A percentile compares a stretch with the other conserved stretches of the same genome.
Conservation (phyloP, 2,113 vertebrate genomes). For the Arvicanthis niloticus region DNA sequence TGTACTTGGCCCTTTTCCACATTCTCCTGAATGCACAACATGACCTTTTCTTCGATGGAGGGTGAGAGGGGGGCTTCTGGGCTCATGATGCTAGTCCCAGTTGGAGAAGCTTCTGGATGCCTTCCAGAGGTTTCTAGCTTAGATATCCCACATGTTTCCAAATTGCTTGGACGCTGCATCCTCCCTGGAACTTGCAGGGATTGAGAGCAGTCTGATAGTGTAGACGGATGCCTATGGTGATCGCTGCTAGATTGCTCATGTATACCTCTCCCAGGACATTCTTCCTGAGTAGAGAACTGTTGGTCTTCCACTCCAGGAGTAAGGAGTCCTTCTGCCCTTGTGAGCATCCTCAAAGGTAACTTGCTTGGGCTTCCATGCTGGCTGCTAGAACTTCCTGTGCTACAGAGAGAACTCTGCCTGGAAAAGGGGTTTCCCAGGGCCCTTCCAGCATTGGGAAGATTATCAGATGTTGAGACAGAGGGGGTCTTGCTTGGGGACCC, state of each 20-base stretch:
- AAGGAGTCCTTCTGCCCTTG: slow-evolving; percentile 82
- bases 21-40: slow-evolving; percentile 96
- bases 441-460: slow-evolving; percentile 66
- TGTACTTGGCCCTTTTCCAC: slow-evolving; percentile 93
- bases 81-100: neutral
- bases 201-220: slow-evolving; percentile 74
- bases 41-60: slow-evolving; percentile 97
- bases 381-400: slow-evolving; percentile 82
- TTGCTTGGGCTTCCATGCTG: slow-evolving; percentile 88
- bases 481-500: slow-evolving; percentile 85
- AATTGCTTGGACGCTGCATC: slow-evolving; percentile 70
- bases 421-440: slow-evolving; percentile 74
- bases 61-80: slow-evolving; percentile 82
- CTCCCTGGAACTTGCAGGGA: slow-evolving; percentile 78
- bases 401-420: slow-evolving; percentile 86
- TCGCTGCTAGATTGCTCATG: slow-evolving; percentile 81
- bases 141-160: slow-evolving; percentile 82
- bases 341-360: slow-evolving; percentile 83
- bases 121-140: slow-evolving; percentile 85
- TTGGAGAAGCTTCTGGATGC: slow-evolving; percentile 65
- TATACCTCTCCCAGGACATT: slow-evolving; percentile 68
- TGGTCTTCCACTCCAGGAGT: slow-evolving; percentile 76
- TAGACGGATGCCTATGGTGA: slow-evolving; percentile 71
- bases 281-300: slow-evolving; percentile 83
- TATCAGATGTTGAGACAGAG: slow-evolving; percentile 79